These are phyloP conservation scores for Corydoras maculifer DNA, from an alignment of 2,113 vertebrate genomes.

Conservation along the genomic window DNA sequence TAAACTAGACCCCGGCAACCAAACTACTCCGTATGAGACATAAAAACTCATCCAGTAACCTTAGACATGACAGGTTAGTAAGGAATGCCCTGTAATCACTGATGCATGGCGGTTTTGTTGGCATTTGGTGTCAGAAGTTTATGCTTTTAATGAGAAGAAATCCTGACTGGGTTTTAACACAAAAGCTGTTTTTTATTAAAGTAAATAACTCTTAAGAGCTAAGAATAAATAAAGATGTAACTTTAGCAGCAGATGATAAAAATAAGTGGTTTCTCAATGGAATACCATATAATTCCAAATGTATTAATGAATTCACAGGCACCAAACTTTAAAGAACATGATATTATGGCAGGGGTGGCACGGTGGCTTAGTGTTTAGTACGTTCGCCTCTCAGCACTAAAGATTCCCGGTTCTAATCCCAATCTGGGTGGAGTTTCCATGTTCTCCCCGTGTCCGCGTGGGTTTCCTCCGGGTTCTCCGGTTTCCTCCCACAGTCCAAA, in stretches of 20 bases:
- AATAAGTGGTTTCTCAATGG: background rate
- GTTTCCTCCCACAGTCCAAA: no score
- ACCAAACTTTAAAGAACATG: no score
- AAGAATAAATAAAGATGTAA: background rate
- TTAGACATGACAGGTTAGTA: background rate
- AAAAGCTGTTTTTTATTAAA: background rate
- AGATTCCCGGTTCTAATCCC: no score
- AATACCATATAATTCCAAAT: background rate
- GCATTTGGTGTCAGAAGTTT: background rate
- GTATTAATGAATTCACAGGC: no score
- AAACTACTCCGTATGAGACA: background rate
- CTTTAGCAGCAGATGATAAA: background rate
- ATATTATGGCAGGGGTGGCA: no score
- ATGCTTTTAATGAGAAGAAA: constrained; percentile 10
- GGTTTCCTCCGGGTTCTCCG: no score
- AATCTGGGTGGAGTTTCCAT: no score
- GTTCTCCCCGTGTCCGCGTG: no score
- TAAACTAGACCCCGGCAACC: background rate
- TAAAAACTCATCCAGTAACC: background rate
- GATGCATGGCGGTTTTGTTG: background rate
- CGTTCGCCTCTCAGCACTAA: no score
- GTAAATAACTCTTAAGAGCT: background rate
- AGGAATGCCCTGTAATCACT: background rate
- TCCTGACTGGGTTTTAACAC: background rate
- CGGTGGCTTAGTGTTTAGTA: no score